Percentiles rank a stretch among this genome's conserved stretches.
These are phyloP conservation scores for Hippocampus barbouri DNA, from an alignment of 2,113 vertebrate genomes.

Conservation along the genomic window DNA sequence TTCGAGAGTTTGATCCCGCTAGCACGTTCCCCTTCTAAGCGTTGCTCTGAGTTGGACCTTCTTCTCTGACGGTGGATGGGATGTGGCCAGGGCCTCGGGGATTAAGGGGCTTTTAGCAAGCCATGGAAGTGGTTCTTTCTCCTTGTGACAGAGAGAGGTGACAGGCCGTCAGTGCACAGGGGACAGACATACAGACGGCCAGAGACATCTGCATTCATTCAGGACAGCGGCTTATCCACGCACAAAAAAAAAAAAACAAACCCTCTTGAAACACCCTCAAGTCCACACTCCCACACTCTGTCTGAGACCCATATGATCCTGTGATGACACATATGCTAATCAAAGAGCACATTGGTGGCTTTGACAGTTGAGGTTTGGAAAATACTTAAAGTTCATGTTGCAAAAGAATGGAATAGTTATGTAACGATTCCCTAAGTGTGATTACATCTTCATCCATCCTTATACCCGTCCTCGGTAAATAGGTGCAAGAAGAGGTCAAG, in stretches of 20 bases:
- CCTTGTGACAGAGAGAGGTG: conserved; percentile 63
- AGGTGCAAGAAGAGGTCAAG: background rate
- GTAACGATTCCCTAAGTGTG: background rate
- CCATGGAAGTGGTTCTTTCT: conserved; percentile 67
- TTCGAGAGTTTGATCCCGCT: conserved; percentile 67
- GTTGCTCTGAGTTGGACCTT: conserved; percentile 58
- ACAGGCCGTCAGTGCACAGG: conserved; percentile 62
- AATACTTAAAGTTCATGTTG: conserved; percentile 6
- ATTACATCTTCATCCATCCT: background rate
- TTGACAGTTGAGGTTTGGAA: conserved; percentile 1
- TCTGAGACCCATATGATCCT: conserved; percentile 18
- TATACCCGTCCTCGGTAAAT: background rate
- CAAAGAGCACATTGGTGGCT: conserved; percentile 7
- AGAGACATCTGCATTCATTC: conserved; percentile 98
- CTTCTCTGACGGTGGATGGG: conserved; percentile 62
- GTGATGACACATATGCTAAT: conserved; percentile 23
- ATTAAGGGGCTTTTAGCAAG: conserved; percentile 64
- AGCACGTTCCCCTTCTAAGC: conserved; percentile 54
- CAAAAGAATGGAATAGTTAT: conserved; percentile 1
- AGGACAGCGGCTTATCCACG: conserved; percentile 83
- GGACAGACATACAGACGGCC: conserved; percentile 74
- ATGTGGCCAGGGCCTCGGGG: conserved; percentile 59
- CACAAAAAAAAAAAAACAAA: conserved; percentile 78
- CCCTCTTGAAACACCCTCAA: conserved; percentile 74
- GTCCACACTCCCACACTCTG: conserved; percentile 52